Evolutionary conservation across 35 echinoderm and acorn worm genomes (phyloP).

Genomic region (Holothuria glaberrima): DNA sequence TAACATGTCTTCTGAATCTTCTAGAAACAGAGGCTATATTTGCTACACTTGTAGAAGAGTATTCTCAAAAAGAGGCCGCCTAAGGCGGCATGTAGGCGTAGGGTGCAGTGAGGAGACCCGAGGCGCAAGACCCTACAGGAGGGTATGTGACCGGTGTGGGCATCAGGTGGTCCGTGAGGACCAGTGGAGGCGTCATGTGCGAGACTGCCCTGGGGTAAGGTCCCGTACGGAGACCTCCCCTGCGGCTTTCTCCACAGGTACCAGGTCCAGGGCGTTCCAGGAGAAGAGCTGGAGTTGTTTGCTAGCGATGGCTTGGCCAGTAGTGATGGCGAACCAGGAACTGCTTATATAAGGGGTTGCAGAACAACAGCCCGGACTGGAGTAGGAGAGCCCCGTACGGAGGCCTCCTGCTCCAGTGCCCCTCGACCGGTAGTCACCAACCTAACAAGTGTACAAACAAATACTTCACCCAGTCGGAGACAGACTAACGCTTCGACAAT

Average conservation of each 20-base stretch:
- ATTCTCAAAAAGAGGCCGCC: neutral
- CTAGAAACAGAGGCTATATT: neutral
- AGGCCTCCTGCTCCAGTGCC: constrained; percentile 1
- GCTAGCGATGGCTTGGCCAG: neutral
- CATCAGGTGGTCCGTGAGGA: neutral
- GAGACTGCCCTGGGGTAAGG: neutral
- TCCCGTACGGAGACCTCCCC: constrained; percentile 2
- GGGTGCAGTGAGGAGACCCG: neutral
- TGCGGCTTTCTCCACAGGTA: neutral
- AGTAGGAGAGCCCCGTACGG: neutral
- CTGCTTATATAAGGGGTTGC: neutral
- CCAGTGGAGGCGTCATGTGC: neutral
- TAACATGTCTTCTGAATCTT: neutral
- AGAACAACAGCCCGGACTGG: neutral
- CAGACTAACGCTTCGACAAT: neutral
- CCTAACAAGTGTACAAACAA: neutral
- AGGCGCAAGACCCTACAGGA: neutral
- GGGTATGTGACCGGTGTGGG: neutral
- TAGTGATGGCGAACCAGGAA: neutral
- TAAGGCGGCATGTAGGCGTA: neutral
- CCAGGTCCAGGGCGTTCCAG: no score
- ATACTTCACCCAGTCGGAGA: neutral
- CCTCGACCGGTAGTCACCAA: neutral
- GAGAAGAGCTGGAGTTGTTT: no score
- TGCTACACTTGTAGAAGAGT: neutral